Base-by-base conservation (phyloP, 2,113 vertebrate genomes). In the Formicarius rufipectus region DNA sequence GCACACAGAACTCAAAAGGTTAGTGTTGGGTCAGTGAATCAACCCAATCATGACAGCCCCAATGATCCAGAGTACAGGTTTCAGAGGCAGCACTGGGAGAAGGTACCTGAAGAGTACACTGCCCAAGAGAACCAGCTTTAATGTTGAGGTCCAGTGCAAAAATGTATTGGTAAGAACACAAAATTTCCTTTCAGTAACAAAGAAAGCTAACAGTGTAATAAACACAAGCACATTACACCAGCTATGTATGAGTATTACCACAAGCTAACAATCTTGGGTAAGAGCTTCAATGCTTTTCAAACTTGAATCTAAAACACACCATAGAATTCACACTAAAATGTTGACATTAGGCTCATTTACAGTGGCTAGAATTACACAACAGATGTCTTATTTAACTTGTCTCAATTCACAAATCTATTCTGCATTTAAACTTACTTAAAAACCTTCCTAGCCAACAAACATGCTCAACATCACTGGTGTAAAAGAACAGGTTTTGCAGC, bases 1-100 rank as follows among this genome's bases (percentile, higher is more conserved):
- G 21, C 10, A 12, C 45, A 44, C 40, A 58, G 82, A 84, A 28
- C 23, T 58, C 40, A 35, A 11, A 77, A 81, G 13, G 31, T 25
- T 58, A 8, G 7, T 45, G 18, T 0, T 47, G 23, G 30, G 35
- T 27, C 30, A 79, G 28, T 19, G 13, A 87, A 67, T 37, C 40
- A 67, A 35, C 5, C 6, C 50, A 39, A 15, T 1, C 0, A 0
- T 37, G 45, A 66, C 44, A 66, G 42, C 13, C 15, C 50, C 58
- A 42, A 45, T 3, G 27, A 64, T 19, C 8, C 2, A 3, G 62
- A 71, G 10, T 2, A 19, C 1, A 45, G 31, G 47, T 42, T 68
- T 37, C 63, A 83, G 55, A 27, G 24, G 27, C 37, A 94, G 42
- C 30, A 35, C 22, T 69, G 21, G 6, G 59, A 81, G 47, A 35